A percentile compares a stretch with the other conserved stretches of the same genome.
These are phyloP conservation scores for Drosophila helvetica DNA, from an alignment of 2,888 invertebrate genomes.

Conservation along the genomic window DNA sequence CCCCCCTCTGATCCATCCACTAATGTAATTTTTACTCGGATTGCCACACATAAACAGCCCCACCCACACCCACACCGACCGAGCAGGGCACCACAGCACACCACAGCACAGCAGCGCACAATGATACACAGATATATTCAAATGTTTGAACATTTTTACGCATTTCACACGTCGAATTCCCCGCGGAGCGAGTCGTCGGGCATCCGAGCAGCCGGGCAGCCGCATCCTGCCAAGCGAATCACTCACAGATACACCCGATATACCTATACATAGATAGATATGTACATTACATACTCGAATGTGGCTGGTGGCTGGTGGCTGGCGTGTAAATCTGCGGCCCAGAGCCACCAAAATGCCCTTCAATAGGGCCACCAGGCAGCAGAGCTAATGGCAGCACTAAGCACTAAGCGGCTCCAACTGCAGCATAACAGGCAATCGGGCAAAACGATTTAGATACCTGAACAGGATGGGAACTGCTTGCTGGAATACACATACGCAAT, in stretches of 20 bases:
- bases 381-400: conserved; percentile 3
- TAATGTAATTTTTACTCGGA: conserved; percentile 61
- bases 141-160: conserved; percentile 47
- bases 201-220: not conserved
- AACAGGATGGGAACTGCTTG: no score
- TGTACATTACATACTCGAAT: no score
- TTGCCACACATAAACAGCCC: conserved; percentile 20
- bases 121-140: conserved; percentile 19
- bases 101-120: not conserved
- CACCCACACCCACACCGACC: not conserved
- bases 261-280: no score
- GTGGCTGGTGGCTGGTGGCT: no score
- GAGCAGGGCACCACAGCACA: not conserved
- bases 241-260: not conserved
- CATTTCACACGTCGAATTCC: conserved; percentile 42
- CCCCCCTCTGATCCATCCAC: conserved; percentile 57
- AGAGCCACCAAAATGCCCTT: conserved; percentile 28
- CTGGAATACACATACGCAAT: no score
- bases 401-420: conserved; percentile 13
- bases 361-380: not conserved
- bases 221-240: conserved; percentile 5
- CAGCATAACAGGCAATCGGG: no score
- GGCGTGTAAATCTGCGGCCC: conserved; percentile 40
- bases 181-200: conserved; percentile 11
- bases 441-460: no score